phyloP scores from a whole-genome alignment of 2,113 vertebrate species.

The Lates calcarifer region DNA sequence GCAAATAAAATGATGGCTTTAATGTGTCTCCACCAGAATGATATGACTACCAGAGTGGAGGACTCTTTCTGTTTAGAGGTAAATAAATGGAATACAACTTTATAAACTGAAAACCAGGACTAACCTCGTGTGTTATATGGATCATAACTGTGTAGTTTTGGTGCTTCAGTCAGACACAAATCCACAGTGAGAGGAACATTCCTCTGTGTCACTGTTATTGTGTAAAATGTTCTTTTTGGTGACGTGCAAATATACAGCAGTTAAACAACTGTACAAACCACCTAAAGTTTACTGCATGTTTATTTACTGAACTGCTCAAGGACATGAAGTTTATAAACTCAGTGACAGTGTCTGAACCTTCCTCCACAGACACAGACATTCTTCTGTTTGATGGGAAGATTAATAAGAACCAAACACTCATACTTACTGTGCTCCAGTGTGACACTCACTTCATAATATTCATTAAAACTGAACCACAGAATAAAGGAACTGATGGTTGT shows the following conservation, averaged over 20 bases:
- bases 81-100: not conserved
- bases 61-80: not conserved
- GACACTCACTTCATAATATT: conserved; percentile 6
- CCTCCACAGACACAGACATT: not conserved
- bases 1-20: too few relatives aligned
- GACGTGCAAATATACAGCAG: not conserved
- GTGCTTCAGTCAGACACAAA: not conserved
- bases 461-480: not conserved
- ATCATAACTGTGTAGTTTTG: not conserved
- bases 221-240: not conserved
- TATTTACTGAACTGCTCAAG: conserved; percentile 4
- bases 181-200: not conserved
- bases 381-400: not conserved
- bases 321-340: not conserved
- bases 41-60: not conserved
- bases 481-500: not conserved
- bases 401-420: not conserved
- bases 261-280: not conserved
- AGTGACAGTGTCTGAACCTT: not conserved
- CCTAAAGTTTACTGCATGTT: not conserved
- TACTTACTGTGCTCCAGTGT: conserved; percentile 46
- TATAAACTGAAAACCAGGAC: not conserved
- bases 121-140: not conserved
- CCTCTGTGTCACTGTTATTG: not conserved
- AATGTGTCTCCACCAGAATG: too few relatives aligned